phyloP scores from a whole-genome alignment of 2,113 vertebrate species.

The Grus americana region DNA sequence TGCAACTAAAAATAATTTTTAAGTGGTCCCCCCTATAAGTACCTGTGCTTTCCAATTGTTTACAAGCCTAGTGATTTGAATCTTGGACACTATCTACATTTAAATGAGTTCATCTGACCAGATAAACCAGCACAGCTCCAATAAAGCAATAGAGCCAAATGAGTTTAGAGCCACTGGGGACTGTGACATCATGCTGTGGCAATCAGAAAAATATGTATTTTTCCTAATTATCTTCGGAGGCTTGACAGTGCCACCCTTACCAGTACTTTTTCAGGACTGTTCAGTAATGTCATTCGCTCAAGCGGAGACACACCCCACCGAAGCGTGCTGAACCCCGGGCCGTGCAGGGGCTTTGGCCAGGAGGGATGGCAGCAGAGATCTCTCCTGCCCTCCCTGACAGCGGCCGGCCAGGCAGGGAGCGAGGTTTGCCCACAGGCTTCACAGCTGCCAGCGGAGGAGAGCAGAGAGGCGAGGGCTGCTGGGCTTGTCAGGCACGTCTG shows the following conservation, averaged over 20 bases:
- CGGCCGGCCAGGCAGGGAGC: neutral
- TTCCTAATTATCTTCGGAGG: neutral
- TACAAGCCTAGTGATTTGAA: neutral
- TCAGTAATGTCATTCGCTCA: neutral
- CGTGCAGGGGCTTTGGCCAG: rapidly evolving
- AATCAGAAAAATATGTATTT: rapidly evolving
- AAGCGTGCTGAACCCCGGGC: no score
- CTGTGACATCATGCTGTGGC: neutral
- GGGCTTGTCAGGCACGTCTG: neutral
- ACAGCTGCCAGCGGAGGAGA: neutral
- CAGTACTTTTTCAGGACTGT: rapidly evolving
- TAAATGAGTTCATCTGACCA: neutral
- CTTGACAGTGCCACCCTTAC: neutral
- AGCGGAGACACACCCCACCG: rapidly evolving
- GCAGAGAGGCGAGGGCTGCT: rapidly evolving
- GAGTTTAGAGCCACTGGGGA: neutral
- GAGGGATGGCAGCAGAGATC: rapidly evolving
- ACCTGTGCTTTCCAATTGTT: neutral
- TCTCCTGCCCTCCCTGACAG: neutral
- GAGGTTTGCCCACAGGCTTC: neutral
- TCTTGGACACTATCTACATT: neutral
- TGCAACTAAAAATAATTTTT: neutral
- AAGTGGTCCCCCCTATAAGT: neutral
- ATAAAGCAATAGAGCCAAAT: neutral
- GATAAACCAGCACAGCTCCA: neutral